These are phyloP conservation scores for Drosophila orosa DNA, from an alignment of 1,140 invertebrate species.

Conservation along the genomic window DNA sequence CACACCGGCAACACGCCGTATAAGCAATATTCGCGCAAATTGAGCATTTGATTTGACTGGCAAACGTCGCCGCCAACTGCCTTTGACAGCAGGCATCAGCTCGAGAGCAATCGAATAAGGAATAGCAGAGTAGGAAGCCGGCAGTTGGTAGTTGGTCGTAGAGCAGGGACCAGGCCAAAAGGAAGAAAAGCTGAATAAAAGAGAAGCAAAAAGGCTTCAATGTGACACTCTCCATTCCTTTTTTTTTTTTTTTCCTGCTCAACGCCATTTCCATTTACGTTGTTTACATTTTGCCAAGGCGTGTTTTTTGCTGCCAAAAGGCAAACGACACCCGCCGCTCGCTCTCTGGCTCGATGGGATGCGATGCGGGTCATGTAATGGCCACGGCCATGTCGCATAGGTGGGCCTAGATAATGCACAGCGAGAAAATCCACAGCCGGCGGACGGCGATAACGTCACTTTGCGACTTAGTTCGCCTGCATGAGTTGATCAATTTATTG, in stretches of 20 bases:
- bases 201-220: conserved; percentile 63
- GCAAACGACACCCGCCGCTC: conserved; percentile 71
- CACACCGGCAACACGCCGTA: conserved; percentile 45
- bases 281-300: conserved; percentile 73
- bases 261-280: conserved; percentile 76
- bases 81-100: conserved; percentile 60
- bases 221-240: conserved; percentile 44
- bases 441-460: conserved; percentile 15
- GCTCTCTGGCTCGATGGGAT: conserved; percentile 58
- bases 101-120: conserved; percentile 39
- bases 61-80: conserved; percentile 56
- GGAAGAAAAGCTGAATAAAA: conserved; percentile 36
- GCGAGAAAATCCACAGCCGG: conserved; percentile 40
- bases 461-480: conserved; percentile 18
- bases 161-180: neutral
- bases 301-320: conserved; percentile 66
- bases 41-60: conserved; percentile 79
- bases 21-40: conserved; percentile 76
- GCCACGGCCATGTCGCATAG: conserved; percentile 63
- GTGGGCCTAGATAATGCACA: conserved; percentile 46
- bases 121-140: conserved; percentile 17
- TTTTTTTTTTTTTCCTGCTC: conserved; percentile 43
- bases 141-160: neutral
- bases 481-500: conserved; percentile 27
- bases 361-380: conserved; percentile 71